Percentiles rank a stretch among this genome's conserved stretches.
Conservation (phyloP, 35 echinoderm and acorn worm genomes). For the Anneissia japonica region DNA sequence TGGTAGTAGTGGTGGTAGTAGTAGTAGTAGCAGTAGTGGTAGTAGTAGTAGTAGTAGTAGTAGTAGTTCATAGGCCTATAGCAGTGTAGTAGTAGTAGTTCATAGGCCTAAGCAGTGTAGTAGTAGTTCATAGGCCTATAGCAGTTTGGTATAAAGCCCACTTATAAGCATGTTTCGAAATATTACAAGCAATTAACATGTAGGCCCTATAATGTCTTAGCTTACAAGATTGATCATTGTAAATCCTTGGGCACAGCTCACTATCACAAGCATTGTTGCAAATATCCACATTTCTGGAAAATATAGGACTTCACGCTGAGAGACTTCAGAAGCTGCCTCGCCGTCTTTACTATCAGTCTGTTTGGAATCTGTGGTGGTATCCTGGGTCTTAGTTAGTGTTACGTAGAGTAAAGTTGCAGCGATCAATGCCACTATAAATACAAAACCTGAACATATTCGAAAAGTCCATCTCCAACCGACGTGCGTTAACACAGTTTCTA, state of each 20-base stretch:
- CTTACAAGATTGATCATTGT: too few species aligned
- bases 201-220: too few species aligned
- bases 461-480: not conserved
- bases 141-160: too few species aligned
- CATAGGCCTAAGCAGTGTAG: not conserved
- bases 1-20: constrained; percentile 3
- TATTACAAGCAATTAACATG: too few species aligned
- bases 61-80: not conserved
- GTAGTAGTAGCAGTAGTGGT: constrained; percentile 3
- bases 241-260: too few species aligned
- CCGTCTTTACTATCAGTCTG: too few species aligned
- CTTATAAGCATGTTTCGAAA: too few species aligned
- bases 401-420: not conserved
- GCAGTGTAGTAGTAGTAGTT: not conserved
- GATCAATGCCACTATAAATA: not conserved
- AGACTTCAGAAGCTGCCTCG: too few species aligned
- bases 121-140: not conserved
- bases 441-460: not conserved
- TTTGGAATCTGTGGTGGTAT: too few species aligned
- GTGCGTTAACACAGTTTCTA: not conserved
- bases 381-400: not conserved
- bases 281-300: too few species aligned
- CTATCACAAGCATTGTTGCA: too few species aligned
- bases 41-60: constrained; percentile 3
- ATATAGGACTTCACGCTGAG: too few species aligned